These are phyloP conservation scores for Plectrocnemia conspersa DNA, from an alignment of 1,140 invertebrate species.

Conservation along the genomic window DNA sequence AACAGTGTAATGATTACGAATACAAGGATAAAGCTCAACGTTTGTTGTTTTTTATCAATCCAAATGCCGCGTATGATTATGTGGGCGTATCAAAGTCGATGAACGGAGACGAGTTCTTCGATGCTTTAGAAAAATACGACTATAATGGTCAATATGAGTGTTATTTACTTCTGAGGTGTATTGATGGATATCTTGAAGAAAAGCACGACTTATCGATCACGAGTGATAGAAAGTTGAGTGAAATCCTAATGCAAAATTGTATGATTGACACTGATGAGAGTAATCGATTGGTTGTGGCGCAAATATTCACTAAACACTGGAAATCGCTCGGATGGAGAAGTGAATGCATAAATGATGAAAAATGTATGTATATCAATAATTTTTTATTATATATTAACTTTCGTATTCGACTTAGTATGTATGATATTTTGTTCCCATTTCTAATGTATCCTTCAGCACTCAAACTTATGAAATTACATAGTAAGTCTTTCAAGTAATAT, in stretches of 20 bases:
- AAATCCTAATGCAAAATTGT: constrained; percentile 38
- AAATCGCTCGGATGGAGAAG: constrained; percentile 35
- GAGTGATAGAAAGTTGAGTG: constrained; percentile 35
- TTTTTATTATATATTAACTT: no score
- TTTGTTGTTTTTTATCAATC: no score
- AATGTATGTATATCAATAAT: constrained; percentile 40
- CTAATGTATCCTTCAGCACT: not conserved
- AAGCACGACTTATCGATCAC: constrained; percentile 13
- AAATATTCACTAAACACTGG: constrained; percentile 39
- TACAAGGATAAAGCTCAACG: no score
- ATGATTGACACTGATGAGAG: constrained; percentile 39
- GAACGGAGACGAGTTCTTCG: no score
- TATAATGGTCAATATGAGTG: constrained; percentile 43
- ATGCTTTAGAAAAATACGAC: constrained; percentile 29
- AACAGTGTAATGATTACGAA: no score
- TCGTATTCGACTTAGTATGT: no score
- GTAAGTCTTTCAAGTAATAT: no score
- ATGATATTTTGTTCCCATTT: no score
- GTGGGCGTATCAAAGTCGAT: no score
- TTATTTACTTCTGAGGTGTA: constrained; percentile 42
- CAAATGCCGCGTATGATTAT: no score
- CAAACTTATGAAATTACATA: no score
- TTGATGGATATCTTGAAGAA: constrained; percentile 35
- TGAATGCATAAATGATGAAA: constrained; percentile 31
- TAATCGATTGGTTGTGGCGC: constrained; percentile 38